Base-by-base conservation (phyloP, 1,140 invertebrate species). In the Ceratina japonica region DNA sequence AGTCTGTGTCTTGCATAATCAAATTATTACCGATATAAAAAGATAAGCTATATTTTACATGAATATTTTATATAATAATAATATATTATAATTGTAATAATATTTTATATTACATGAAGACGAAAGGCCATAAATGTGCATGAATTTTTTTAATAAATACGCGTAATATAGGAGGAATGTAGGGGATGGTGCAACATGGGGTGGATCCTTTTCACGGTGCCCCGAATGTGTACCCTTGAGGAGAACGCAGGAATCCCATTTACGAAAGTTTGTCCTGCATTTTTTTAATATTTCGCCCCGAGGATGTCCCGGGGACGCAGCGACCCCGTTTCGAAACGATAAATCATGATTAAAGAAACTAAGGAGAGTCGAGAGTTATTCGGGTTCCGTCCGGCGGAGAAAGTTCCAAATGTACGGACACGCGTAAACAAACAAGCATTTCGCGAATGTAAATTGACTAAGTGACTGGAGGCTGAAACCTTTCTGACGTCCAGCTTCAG, bases 261-360 rank as follows among this genome's bases (percentile, higher is more conserved):
- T n/a, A 2, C 1, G 0, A 15, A 27, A 3, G 31, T 66, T 31
- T 61, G 31, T 5, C n/a, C n/a, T 31, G 4, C 15, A 18, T 20
- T 31, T 31, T 44, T 51, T 20, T 8, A 37, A 61, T 75, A 27
- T 65, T 16, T 16, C 13, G n/a, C 24, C 37, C 16, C 5, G n/a
- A 49, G 0, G 0, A 24, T 12, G 12, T 12, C 8, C 1, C 0
- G 15, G 2, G 1, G 15, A 18, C 20, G 3, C 0, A n/a, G 0
- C 18, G 37, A 63, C 44, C 10, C 56, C 31, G 2, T 22, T 31
- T 51, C 56, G 22, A n/a, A 44, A 44, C 27, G 49, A 62, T n/a
- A 52, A 61, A 58, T 49, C 49, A 62, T 24, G 56, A 70, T 51
- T n/a, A 31, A 61, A 56, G 15, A 24, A 3, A 37, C 1, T 10